Evolutionary conservation across 2,797 vertebrate genomes (phyloP), one percentile per base, ranked within the genome.

Genomic region (Iguana delicatissima): DNA sequence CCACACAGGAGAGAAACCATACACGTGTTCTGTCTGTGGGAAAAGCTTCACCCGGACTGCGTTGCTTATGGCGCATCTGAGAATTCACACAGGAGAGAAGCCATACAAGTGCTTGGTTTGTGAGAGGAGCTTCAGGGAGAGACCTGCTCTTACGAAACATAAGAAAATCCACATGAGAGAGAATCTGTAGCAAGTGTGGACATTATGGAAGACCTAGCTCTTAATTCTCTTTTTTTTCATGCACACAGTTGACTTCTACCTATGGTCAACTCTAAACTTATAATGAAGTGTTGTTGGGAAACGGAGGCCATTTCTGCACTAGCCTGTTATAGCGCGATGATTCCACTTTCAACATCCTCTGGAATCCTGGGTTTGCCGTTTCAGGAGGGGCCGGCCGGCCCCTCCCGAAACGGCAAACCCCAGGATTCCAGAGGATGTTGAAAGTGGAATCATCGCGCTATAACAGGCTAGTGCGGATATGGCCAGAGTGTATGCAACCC

Each of bases 121-220:
- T 12, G 91, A 89, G 38, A 89, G 88, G 69, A 86, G 91, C 62
- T 91, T 91, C 64, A 32, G 87, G 59, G 87, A 91, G 87, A 91
- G 91, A 4, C 88, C 91, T 1, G 84, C 91, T 0, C 87, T 91
- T 22, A 91, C 88, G 2, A 85, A 89, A 32, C 91, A 92, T 42
- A 89, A 92, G 50, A 92, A 90, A 57, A 90, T 87, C 69, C 91
- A 92, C 85, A 62, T 86, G 81, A 81, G 89, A n/a, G 89, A 92
- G 62, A 90, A 88, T n/a, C 29, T 67, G 24, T 92, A 89, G 38
- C 9, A 9, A 4, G 6, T 0, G 6, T 3, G 77, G 76, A 52
- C 22, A 6, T 38, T 22, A 1, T n/a, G 35, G 10, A 6, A 32
- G 42, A 8, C n/a, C 4, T 69, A 14, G 3, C 2, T 7, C 3